Conservation (phyloP, 2,888 invertebrate species). For the Orthosia incerta region DNA sequence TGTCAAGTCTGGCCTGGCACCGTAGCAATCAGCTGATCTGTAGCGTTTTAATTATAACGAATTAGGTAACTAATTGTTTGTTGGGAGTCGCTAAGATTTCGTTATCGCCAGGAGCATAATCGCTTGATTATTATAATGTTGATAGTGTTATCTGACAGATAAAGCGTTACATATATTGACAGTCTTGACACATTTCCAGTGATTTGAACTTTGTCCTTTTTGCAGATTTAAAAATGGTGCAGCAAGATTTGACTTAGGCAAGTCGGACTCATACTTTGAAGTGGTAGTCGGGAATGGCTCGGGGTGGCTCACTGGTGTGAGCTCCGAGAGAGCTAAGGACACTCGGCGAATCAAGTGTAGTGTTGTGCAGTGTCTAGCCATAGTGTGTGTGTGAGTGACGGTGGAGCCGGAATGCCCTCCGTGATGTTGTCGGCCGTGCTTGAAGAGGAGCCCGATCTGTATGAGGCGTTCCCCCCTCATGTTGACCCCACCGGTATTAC, state of each 20-base stretch:
- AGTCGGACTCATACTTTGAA: slow-evolving; percentile 73
- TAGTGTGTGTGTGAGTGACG: slow-evolving; percentile 81
- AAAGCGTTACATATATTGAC: slow-evolving; percentile 71
- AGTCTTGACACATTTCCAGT: slow-evolving; percentile 75
- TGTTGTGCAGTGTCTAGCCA: slow-evolving; percentile 87
- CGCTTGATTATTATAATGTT: slow-evolving; percentile 74
- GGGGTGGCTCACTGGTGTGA: slow-evolving; percentile 85
- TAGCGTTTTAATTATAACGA: slow-evolving; percentile 86
- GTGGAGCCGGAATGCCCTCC: slow-evolving; percentile 89
- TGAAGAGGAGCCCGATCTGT: slow-evolving; percentile 94
- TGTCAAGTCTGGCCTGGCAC: slow-evolving; percentile 89
- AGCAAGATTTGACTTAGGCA: slow-evolving; percentile 91
- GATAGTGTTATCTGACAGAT: slow-evolving; percentile 79
- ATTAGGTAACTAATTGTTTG: slow-evolving; percentile 84
- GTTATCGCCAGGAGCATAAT: slow-evolving; percentile 77
- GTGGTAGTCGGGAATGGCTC: slow-evolving; percentile 80
- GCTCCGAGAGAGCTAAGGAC: slow-evolving; percentile 79
- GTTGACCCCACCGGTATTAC: slow-evolving; percentile 95
- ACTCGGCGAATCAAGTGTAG: slow-evolving; percentile 81
- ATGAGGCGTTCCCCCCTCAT: slow-evolving; percentile 95
- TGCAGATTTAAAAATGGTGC: slow-evolving; percentile 91
- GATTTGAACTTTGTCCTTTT: slow-evolving; percentile 77
- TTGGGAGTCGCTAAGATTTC: slow-evolving; percentile 71
- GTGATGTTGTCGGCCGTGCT: slow-evolving; percentile 94
- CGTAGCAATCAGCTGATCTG: slow-evolving; percentile 89